A percentile compares a stretch with the other conserved stretches of the same genome.
phyloP scores from a whole-genome alignment of 2,797 vertebrate species.

The Salarias fasciatus region DNA sequence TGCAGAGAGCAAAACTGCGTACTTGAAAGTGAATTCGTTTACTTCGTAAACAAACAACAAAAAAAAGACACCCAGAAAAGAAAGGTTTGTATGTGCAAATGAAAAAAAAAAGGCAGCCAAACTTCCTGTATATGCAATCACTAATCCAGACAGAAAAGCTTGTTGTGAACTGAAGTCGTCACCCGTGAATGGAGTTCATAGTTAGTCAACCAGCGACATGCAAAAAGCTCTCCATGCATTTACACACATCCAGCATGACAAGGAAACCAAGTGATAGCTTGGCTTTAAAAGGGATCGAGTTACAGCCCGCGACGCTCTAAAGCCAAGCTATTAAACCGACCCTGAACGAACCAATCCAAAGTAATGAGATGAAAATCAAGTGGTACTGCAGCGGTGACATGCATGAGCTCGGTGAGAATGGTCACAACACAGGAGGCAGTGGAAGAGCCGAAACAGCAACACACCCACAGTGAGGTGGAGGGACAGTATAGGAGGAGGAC shows the following conservation, averaged over 20 bases:
- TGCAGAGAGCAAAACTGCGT: conserved; percentile 69
- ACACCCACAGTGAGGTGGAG: conserved; percentile 62
- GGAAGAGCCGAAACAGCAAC: conserved; percentile 40
- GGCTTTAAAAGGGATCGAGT: conserved; percentile 47
- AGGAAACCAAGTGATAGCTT: conserved; percentile 42
- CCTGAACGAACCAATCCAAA: conserved; percentile 41
- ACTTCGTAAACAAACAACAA: no score
- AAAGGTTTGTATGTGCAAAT: conserved; percentile 49
- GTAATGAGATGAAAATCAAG: conserved; percentile 46
- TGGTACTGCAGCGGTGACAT: conserved; percentile 67
- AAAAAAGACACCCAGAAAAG: conserved; percentile 38
- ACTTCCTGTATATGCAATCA: conserved; percentile 85
- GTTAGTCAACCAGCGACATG: conserved; percentile 78
- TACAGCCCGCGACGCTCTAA: conserved; percentile 7
- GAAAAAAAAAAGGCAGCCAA: conserved; percentile 69
- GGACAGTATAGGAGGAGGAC: conserved; percentile 33
- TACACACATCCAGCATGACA: conserved; percentile 53
- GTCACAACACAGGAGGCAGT: not conserved
- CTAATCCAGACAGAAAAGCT: conserved; percentile 56
- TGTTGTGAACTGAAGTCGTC: conserved; percentile 40
- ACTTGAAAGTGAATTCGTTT: not conserved
- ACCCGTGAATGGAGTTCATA: conserved; percentile 47
- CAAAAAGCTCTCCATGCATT: conserved; percentile 80
- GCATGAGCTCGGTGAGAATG: conserved; percentile 59
- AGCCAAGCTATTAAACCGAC: conserved; percentile 48